These are phyloP conservation scores for Propithecus perrieri DNA, from an alignment of 2,797 vertebrate species.

Conservation along the genomic window DNA sequence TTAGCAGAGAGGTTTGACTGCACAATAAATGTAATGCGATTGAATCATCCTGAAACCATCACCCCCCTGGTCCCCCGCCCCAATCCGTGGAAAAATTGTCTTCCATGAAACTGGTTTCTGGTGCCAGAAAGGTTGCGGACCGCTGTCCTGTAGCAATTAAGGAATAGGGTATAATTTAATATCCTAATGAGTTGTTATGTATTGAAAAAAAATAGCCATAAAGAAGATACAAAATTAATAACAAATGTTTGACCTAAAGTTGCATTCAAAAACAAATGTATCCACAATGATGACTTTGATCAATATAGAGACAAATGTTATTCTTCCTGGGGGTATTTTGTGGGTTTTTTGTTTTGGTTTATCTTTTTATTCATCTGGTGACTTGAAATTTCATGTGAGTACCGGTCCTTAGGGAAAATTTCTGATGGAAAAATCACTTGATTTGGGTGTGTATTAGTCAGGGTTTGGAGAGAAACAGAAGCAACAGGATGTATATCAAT, in stretches of 20 bases:
- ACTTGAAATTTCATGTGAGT: slow-evolving; percentile 35
- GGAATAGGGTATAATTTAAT: background rate
- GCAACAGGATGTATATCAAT: background rate
- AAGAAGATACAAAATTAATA: background rate
- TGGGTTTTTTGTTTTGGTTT: background rate
- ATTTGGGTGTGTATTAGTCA: background rate
- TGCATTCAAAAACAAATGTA: background rate
- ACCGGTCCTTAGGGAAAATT: background rate
- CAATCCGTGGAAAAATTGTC: too few relatives aligned
- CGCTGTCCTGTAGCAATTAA: background rate
- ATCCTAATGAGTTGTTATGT: background rate
- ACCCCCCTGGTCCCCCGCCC: too few relatives aligned
- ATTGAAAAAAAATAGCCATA: background rate
- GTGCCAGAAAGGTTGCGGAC: too few relatives aligned
- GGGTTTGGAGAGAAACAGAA: background rate
- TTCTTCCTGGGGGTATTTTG: slow-evolving; percentile 15
- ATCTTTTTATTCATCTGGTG: background rate
- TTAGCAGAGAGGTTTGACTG: too few relatives aligned
- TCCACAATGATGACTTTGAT: background rate
- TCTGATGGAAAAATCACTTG: background rate
- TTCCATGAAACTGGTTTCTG: too few relatives aligned
- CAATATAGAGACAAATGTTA: background rate
- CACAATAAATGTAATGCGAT: too few relatives aligned
- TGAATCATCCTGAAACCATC: too few relatives aligned
- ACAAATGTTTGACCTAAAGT: background rate